phyloP scores from a whole-genome alignment of 2,113 vertebrate genomes.

The Brachypteracias leptosomus region DNA sequence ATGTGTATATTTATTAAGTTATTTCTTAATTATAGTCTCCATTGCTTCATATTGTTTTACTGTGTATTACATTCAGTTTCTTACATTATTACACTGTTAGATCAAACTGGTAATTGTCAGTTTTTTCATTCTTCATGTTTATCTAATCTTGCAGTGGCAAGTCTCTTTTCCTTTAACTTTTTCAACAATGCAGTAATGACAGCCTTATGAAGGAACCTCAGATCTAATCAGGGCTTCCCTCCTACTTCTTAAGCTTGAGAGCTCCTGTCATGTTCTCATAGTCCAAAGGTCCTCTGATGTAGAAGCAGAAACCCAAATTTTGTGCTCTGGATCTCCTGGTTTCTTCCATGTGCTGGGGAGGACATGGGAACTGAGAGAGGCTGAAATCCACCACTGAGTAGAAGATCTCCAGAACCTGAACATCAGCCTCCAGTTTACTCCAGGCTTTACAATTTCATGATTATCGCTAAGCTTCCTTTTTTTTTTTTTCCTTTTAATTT shows the following conservation, averaged over 20 bases:
- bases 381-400: not conserved
- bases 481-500: not conserved
- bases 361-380: not conserved
- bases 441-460: not conserved
- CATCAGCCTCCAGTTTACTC: not conserved
- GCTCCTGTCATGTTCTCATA: not conserved
- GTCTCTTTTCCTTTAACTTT: not conserved
- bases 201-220: not conserved
- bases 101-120: slow-evolving; percentile 33
- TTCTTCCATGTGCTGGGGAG: not conserved
- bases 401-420: no score
- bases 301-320: not conserved
- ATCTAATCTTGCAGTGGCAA: not conserved
- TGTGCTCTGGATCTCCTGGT: not conserved
- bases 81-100: not conserved
- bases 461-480: not conserved
- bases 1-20: slow-evolving; percentile 35
- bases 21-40: slow-evolving; percentile 49
- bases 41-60: not conserved
- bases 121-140: slow-evolving; percentile 13
- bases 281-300: not conserved
- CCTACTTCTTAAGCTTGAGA: not conserved
- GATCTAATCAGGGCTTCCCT: not conserved
- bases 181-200: not conserved
- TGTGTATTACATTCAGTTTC: slow-evolving; percentile 17